phyloP scores from a whole-genome alignment of 2,797 vertebrate species.

The Somateria mollissima region DNA sequence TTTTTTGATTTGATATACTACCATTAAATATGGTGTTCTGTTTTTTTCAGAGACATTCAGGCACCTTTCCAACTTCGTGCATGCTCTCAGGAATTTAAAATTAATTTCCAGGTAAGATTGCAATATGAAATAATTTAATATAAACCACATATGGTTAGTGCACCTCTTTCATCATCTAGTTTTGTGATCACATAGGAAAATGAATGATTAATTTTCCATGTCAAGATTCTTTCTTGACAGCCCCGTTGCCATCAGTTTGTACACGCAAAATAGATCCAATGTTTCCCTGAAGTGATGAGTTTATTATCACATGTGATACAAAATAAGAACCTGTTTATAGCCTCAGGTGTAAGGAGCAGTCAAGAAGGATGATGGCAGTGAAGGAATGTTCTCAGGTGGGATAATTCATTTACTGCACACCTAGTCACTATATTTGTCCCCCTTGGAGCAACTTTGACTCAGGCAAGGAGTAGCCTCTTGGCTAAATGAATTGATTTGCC shows the following conservation, averaged over 20 bases:
- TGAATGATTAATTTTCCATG: neutral
- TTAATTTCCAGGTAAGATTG: conserved; percentile 15
- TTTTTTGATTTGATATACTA: neutral
- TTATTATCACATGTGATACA: neutral
- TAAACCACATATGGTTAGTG: neutral
- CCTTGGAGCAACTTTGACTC: neutral
- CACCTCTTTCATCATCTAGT: neutral
- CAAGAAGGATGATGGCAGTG: neutral
- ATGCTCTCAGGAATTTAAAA: neutral
- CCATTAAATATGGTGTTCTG: neutral
- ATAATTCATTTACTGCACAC: neutral
- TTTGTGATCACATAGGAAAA: neutral
- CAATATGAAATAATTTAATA: neutral
- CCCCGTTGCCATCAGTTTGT: neutral
- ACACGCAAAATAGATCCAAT: neutral
- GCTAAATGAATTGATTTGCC: neutral
- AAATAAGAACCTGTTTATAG: neutral
- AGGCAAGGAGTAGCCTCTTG: neutral
- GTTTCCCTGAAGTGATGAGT: neutral
- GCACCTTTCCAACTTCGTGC: neutral
- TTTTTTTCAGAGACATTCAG: neutral
- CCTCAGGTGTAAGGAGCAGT: neutral
- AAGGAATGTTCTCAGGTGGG: neutral
- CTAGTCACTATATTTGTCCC: neutral
- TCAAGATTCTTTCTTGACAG: conserved; percentile 16